These are phyloP conservation scores for Orchesella flavescens DNA, from an alignment of 2,888 invertebrate species.

Conservation along the genomic window DNA sequence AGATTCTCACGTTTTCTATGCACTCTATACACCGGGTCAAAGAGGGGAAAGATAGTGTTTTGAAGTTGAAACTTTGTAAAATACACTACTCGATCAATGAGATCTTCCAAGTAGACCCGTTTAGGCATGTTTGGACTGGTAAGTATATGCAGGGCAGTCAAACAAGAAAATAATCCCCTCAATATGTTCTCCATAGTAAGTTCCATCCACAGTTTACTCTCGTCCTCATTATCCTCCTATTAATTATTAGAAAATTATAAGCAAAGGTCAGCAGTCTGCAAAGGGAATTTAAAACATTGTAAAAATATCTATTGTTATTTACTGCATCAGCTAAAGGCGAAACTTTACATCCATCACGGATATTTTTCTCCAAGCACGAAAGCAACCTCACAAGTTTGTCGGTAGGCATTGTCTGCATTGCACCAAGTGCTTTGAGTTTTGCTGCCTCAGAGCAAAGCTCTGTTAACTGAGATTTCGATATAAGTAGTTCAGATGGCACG, in stretches of 20 bases:
- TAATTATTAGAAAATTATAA: conserved; percentile 70
- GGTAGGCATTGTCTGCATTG: conserved; percentile 93
- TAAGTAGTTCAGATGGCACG: conserved; percentile 85
- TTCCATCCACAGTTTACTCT: conserved; percentile 89
- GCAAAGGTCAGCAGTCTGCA: not conserved
- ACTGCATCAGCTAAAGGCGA: conserved; percentile 88
- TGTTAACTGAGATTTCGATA: conserved; percentile 89
- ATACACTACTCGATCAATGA: conserved; percentile 95
- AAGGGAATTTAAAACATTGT: not conserved
- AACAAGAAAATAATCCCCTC: conserved; percentile 89
- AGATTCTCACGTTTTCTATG: conserved; percentile 75
- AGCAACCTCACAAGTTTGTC: conserved; percentile 92
- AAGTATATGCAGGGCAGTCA: conserved; percentile 94
- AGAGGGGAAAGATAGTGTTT: conserved; percentile 97
- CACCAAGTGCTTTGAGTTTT: conserved; percentile 92
- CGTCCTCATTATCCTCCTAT: conserved; percentile 89
- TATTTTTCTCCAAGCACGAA: conserved; percentile 94
- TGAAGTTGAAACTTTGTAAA: conserved; percentile 96
- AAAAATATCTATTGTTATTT: conserved; percentile 74
- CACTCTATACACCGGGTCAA: conserved; percentile 93
- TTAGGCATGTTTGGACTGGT: conserved; percentile 97
- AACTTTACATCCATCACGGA: conserved; percentile 93
- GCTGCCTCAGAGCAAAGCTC: conserved; percentile 96
- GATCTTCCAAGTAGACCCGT: conserved; percentile 96
- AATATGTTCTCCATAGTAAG: conserved; percentile 93